Evolutionary conservation across 64 coral and sea anemone genomes (phyloP), one percentile per base, ranked within the genome.

Genomic region (Pocillopora verrucosa): DNA sequence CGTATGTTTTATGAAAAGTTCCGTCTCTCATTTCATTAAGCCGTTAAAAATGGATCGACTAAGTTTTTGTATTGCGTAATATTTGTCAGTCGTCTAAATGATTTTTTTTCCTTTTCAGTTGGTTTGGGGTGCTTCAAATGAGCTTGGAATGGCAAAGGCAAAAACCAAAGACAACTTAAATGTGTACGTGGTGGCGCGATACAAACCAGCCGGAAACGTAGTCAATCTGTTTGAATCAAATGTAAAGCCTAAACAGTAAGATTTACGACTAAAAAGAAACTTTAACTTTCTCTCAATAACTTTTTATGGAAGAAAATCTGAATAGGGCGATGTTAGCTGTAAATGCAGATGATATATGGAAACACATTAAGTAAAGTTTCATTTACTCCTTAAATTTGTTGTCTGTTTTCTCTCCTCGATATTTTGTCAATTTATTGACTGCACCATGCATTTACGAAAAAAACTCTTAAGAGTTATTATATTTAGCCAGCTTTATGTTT

Each of bases 151-250:
- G 79, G 79, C 79, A 81, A 81, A 81, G 57, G 59, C 79, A 4
- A 35, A 62, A 34, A 34, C 79, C 58, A 61, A 60, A 62, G 79
- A 81, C 79, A 19, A 34, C 4, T 9, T 58, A 17, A 81, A 81
- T 9, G 79, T 81, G 58, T 81, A 81, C 59, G 79, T 81, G 12
- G 79, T 81, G 13, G 59, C 58, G 19, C 61, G 79, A 81, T 81
- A 81, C 26, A 81, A 81, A 81, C 79, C 79, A 34, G 59, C 79
- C 4, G 79, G 79, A n/a, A 81, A 81, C 79, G 79, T 81, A 16
- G 25, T 81, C 13, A 34, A 63, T 36, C 59, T 62, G 26, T 81
- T 81, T 62, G 58, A 81, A 62, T 62, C 59, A 36, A 81, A 81
- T 63, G 79, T 81, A 19, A 81, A 81, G 62, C 79, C 79, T 16